These are phyloP conservation scores for Limonius californicus DNA, from an alignment of 1,140 invertebrate genomes.

Conservation along the genomic window DNA sequence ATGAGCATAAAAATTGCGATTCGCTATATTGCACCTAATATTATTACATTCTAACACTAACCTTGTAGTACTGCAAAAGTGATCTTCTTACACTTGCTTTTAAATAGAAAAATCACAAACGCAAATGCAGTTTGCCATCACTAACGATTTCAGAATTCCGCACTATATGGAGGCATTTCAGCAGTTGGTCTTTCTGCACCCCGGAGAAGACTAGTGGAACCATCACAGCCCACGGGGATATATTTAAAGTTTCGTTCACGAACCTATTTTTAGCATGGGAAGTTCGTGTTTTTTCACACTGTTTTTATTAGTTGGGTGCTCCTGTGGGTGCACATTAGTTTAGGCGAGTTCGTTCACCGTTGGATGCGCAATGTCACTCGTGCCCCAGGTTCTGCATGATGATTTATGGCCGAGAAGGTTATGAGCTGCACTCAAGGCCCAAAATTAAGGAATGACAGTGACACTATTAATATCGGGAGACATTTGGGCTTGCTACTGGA, in stretches of 20 bases:
- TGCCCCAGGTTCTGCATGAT: not conserved
- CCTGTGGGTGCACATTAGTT: constrained; percentile 1
- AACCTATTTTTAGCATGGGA: constrained; percentile 40
- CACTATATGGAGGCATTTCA: too few species aligned
- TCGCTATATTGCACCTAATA: too few species aligned
- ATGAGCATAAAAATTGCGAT: too few species aligned
- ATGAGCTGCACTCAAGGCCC: not conserved
- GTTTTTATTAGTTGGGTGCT: constrained; percentile 29
- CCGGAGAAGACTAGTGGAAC: constrained; percentile 18
- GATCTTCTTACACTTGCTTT: too few species aligned
- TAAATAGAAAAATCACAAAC: too few species aligned
- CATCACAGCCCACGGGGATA: constrained; percentile 30
- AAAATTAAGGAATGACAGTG: not conserved
- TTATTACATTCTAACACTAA: too few species aligned
- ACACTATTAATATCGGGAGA: not conserved
- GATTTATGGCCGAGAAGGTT: not conserved
- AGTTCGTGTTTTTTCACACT: constrained; percentile 37
- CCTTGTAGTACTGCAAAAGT: too few species aligned
- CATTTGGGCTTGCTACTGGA: not conserved
- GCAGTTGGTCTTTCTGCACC: not conserved
- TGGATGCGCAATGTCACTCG: not conserved
- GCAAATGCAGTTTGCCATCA: too few species aligned
- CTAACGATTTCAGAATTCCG: too few species aligned
- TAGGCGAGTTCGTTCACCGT: constrained; percentile 25
- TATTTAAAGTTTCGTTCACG: constrained; percentile 37